Evolutionary conservation across 1,140 invertebrate genomes (phyloP).

Genomic region (Scaptomyza graminum): DNA sequence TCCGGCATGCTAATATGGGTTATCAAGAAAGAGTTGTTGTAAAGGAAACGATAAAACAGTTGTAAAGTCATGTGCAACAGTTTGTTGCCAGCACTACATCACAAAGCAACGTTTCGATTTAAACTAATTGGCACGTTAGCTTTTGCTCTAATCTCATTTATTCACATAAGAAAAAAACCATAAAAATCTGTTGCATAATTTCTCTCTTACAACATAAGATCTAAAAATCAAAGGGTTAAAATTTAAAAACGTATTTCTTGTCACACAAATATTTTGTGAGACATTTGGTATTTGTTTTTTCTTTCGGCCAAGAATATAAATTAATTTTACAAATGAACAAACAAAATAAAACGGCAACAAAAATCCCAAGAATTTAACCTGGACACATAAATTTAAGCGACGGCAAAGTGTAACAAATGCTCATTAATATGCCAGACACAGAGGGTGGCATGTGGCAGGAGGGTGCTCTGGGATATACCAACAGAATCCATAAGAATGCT

Average conservation of each 20-base stretch:
- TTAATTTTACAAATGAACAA: conserved; percentile 77
- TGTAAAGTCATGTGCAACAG: conserved; percentile 6
- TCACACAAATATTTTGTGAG: too few relatives aligned
- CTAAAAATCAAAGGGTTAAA: conserved; percentile 58
- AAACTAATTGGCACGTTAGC: too few relatives aligned
- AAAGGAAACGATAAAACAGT: background rate
- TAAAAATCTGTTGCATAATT: conserved; percentile 7
- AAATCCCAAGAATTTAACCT: conserved; percentile 77
- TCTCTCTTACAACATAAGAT: background rate
- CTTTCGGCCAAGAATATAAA: conserved; percentile 60
- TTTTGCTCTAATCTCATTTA: too few relatives aligned
- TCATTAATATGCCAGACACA: conserved; percentile 79
- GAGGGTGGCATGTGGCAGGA: background rate
- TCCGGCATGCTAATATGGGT: conserved; percentile 19
- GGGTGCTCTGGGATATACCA: background rate
- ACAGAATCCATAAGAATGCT: conserved; percentile 18
- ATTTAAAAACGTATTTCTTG: too few relatives aligned
- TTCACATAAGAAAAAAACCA: background rate
- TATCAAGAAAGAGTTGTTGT: background rate
- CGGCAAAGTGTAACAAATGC: conserved; percentile 66
- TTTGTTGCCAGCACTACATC: background rate
- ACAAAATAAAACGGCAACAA: conserved; percentile 30
- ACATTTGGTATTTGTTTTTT: background rate
- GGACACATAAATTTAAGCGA: conserved; percentile 67
- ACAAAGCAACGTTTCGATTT: background rate